Conservation (phyloP, 2,888 invertebrate species). For the Leptarthrus brevirostris region DNA sequence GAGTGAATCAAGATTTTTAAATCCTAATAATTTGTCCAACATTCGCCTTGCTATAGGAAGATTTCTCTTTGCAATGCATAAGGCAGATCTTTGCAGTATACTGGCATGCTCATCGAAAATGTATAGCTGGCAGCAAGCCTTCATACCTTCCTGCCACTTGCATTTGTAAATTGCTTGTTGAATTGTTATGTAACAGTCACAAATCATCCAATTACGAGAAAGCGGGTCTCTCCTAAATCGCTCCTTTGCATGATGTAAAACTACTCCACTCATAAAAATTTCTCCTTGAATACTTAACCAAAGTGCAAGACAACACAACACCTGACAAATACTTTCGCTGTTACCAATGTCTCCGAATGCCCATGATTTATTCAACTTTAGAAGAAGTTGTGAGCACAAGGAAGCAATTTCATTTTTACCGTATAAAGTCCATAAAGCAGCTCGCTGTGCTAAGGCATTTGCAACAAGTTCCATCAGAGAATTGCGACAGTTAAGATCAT, state of each 20-base stretch:
- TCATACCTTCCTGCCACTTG: constrained; percentile 78
- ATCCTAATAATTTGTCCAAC: constrained; percentile 60
- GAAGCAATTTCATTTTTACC: constrained; percentile 88
- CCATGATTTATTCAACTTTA: constrained; percentile 78
- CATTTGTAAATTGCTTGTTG: constrained; percentile 67
- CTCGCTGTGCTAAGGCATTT: constrained; percentile 82
- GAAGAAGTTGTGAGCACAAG: constrained; percentile 80
- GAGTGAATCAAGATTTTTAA: constrained; percentile 66
- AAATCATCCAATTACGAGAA: constrained; percentile 76
- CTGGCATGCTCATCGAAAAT: constrained; percentile 77
- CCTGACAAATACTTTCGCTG: constrained; percentile 77
- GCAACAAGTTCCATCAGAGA: constrained; percentile 84
- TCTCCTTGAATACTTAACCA: constrained; percentile 68
- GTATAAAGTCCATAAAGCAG: constrained; percentile 88
- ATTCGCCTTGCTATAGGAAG: constrained; percentile 63
- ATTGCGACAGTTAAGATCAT: constrained; percentile 86
- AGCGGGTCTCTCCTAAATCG: constrained; percentile 75
- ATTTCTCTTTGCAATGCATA: constrained; percentile 66
- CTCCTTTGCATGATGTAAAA: constrained; percentile 73
- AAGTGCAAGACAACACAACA: constrained; percentile 75
- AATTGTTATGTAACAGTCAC: constrained; percentile 71
- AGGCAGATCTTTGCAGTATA: constrained; percentile 68
- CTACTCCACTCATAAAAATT: constrained; percentile 71
- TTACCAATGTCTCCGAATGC: constrained; percentile 69
- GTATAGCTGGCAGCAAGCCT: constrained; percentile 75